Conservation (phyloP, 1,140 invertebrate genomes). For the Nasonia longicornis region DNA sequence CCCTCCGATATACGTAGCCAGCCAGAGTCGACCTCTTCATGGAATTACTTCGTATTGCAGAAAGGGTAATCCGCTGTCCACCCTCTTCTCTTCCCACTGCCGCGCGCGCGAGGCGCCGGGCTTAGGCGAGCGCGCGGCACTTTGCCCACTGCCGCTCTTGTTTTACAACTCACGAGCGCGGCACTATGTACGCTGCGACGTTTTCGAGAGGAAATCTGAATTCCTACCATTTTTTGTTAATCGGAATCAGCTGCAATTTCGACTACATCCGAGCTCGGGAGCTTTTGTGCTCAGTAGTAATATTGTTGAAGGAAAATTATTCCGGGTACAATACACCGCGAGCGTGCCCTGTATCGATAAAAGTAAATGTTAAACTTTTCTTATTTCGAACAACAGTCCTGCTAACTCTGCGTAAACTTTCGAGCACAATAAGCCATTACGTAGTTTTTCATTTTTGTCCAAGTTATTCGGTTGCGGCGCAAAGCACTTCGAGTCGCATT, state of each 20-base stretch:
- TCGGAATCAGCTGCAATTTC: neutral
- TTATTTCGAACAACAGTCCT: no score
- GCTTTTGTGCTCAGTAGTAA: neutral
- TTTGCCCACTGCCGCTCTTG: constrained; percentile 47
- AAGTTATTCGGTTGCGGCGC: neutral
- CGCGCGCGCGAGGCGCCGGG: constrained; percentile 33
- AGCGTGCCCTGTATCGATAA: no score
- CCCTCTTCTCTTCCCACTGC: constrained; percentile 18
- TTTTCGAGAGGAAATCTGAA: neutral
- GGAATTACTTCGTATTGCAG: constrained; percentile 40
- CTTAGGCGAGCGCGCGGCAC: constrained; percentile 40
- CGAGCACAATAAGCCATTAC: neutral
- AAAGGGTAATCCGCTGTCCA: constrained; percentile 43
- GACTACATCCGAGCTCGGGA: neutral
- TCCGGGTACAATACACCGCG: no score
- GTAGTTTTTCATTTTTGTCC: neutral
- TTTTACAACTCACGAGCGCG: constrained; percentile 20
- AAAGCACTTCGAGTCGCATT: constrained; percentile 14
- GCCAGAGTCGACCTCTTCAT: constrained; percentile 4
- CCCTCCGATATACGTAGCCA: neutral
- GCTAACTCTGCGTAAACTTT: neutral
- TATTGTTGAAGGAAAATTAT: neutral
- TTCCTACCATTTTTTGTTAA: constrained; percentile 13
- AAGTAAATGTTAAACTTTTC: no score
- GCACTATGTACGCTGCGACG: neutral